Conservation (phyloP, 2,888 invertebrate genomes). For the Nezara viridula region DNA sequence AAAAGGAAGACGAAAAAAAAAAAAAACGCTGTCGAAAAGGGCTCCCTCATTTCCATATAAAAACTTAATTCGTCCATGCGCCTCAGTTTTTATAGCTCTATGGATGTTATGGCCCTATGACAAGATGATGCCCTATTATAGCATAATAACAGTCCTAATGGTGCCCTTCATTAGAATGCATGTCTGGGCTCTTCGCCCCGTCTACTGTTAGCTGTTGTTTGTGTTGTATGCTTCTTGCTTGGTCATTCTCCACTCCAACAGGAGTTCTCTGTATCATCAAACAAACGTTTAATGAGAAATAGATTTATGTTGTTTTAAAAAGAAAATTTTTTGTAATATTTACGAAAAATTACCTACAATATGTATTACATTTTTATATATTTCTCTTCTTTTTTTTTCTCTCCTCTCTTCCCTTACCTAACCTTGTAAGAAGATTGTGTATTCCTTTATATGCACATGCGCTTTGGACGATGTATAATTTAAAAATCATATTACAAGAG, state of each 20-base stretch:
- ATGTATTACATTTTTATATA: no score
- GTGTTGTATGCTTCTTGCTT: slow-evolving; percentile 17
- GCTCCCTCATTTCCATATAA: slow-evolving; percentile 34
- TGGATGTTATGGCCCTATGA: background rate
- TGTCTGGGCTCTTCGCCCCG: background rate
- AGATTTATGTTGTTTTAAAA: background rate
- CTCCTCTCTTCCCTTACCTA: no score
- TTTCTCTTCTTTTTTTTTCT: no score
- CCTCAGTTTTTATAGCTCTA: slow-evolving; percentile 4
- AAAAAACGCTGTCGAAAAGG: background rate
- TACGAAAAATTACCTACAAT: no score
- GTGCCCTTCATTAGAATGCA: slow-evolving; percentile 53
- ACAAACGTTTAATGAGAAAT: background rate
- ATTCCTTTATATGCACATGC: no score
- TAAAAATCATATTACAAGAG: no score
- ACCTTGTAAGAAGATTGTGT: no score
- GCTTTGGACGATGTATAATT: no score
- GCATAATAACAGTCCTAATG: slow-evolving; percentile 45
- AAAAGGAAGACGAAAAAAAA: background rate
- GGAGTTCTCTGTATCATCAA: background rate
- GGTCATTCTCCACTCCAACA: background rate
- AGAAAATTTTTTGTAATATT: background rate
- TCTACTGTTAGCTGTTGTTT: slow-evolving; percentile 26
- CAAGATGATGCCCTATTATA: slow-evolving; percentile 52
- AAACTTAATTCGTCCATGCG: slow-evolving; percentile 24